Conservation (phyloP, 2,888 invertebrate genomes). For the Scotopteryx bipunctaria region DNA sequence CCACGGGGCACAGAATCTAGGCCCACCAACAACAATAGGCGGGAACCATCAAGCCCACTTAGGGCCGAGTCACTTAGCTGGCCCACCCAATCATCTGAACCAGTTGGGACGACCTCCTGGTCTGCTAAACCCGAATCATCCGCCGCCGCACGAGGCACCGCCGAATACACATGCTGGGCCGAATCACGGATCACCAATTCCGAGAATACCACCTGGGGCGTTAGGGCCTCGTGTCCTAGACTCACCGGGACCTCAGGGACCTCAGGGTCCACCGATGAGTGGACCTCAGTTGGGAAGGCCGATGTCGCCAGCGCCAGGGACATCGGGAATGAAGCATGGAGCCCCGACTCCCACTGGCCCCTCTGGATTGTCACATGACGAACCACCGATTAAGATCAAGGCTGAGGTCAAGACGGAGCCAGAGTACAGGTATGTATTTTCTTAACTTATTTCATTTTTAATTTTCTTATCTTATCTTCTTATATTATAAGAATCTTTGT, state of each 20-base stretch:
- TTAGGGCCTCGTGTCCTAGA: not conserved
- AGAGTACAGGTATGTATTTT: constrained; percentile 52
- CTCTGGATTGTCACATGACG: constrained; percentile 33
- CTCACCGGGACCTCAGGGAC: not conserved
- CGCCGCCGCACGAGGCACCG: constrained; percentile 3
- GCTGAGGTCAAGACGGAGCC: constrained; percentile 78
- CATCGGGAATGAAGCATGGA: constrained; percentile 19
- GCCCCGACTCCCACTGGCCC: constrained; percentile 30
- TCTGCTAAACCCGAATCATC: not conserved
- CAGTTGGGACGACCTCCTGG: constrained; percentile 15
- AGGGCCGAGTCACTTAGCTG: constrained; percentile 6
- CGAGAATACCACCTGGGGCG: not conserved
- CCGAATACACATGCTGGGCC: not conserved
- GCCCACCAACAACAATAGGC: constrained; percentile 38
- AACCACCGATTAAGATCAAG: constrained; percentile 64
- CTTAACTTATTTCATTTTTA: too few relatives aligned
- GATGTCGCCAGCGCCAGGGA: constrained; percentile 29
- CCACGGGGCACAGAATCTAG: constrained; percentile 51
- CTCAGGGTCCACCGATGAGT: not conserved
- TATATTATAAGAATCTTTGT: too few relatives aligned
- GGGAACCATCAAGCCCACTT: constrained; percentile 11
- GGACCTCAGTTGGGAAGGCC: not conserved
- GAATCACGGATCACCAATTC: not conserved
- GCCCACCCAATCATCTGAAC: constrained; percentile 11
- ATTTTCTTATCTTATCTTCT: too few relatives aligned